phyloP scores from a whole-genome alignment of 2,888 invertebrate genomes.

The Agrochola macilenta region DNA sequence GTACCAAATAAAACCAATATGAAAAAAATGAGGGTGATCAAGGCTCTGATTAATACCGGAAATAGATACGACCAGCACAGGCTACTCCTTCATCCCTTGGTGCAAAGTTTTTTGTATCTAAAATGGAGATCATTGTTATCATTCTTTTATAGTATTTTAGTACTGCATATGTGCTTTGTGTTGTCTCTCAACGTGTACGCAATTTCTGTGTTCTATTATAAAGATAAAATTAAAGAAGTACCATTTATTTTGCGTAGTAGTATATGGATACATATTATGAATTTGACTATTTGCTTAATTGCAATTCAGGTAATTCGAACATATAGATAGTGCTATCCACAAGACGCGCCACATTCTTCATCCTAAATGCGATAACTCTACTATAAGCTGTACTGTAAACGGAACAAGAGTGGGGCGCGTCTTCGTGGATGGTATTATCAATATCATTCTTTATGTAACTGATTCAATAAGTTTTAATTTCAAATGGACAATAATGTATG shows the following conservation, averaged over 20 bases:
- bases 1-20: constrained; percentile 72
- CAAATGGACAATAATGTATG: not conserved
- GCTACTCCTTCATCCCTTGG: constrained; percentile 86
- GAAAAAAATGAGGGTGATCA: constrained; percentile 85
- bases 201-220: constrained; percentile 59
- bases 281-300: constrained; percentile 34
- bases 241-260: constrained; percentile 25
- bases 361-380: too few species aligned
- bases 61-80: constrained; percentile 81
- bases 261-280: constrained; percentile 33
- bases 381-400: too few species aligned
- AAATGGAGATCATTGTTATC: constrained; percentile 87
- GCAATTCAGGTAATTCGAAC: constrained; percentile 41
- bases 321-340: too few species aligned
- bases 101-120: constrained; percentile 87
- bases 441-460: not conserved
- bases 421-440: too few species aligned
- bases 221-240: constrained; percentile 29
- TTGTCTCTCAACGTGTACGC: constrained; percentile 82
- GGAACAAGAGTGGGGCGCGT: too few species aligned
- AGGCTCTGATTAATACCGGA: constrained; percentile 84
- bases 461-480: not conserved
- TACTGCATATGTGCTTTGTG: constrained; percentile 84
- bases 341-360: too few species aligned
- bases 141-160: constrained; percentile 84